Evolutionary conservation across 2,888 invertebrate species (phyloP), one percentile per base, ranked within the genome.

Genomic region (Harpagoxenus sublaevis): DNA sequence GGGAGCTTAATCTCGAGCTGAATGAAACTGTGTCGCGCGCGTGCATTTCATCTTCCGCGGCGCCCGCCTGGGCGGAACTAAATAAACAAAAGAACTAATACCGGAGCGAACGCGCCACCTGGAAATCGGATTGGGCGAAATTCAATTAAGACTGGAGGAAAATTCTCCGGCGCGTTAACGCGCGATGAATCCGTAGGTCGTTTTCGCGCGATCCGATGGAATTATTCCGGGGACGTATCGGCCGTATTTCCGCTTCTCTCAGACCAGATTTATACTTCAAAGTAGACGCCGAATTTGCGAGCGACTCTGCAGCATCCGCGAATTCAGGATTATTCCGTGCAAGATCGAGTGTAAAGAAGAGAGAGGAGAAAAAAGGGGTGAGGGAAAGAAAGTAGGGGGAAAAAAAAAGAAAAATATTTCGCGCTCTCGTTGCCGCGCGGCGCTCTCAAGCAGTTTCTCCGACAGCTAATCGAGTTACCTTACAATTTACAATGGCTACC

Each of bases 131-230:
- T 94, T 92, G 93, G 89, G 87, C 86, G 89, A 92, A 93, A 94
- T 94, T 94, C 92, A 93, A 94, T 93, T 93, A 94, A 92, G 90
- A 92, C 91, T 87, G 89, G 89, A 92, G 93, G 92, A 93, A 93
- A 92, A 91, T 90, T 91, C 89, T 85, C 89, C 70, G 85, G 77
- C 87, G 90, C 92, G 92, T 91, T 92, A 93, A 88, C 91, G 92
- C 91, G 91, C 82, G 85, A 82, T 81, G 85, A 83, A 84, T 83
- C 70, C 88, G 51, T 62, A 18, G 60, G 60, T 71, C 84, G 81
- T 84, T 75, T 68, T 9, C 85, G 60, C 60, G 79, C 85, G 81
- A 83, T 71, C 70, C 85, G 82, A 85, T 87, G 85, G 85, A 86
- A 86, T 87, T 87, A 83, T 82, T 77, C 73, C 73, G 63, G 2